Base-by-base conservation (phyloP, 2,797 vertebrate species). In the Acipenser ruthenus region DNA sequence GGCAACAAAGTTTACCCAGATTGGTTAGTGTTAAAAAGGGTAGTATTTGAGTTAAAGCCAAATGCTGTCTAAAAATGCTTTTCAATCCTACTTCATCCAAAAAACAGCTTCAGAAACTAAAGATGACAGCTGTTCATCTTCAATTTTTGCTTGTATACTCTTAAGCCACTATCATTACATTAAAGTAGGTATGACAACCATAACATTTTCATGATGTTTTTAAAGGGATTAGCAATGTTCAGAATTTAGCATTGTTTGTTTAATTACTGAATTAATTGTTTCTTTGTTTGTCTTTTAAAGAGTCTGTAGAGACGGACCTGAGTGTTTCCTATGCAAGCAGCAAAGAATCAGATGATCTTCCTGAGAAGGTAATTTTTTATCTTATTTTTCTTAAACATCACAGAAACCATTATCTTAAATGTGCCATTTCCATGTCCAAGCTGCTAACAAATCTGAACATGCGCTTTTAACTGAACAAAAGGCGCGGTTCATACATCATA, bases 301-400 rank as follows among this genome's bases (percentile, higher is more conserved):
- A 77, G 13, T 68, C 56, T 0, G 70, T 76, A 8, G 78, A 74
- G 8, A 10, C 72, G 6, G 73, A 78, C 47, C 64, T 73, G 7
- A 72, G 69, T 50, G 70, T 72, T 62, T 62, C 68, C 1, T 68
- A 74, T 47, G 63, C 61, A 0, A 74, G 72, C 56, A 69, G 63
- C 52, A 76, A 75, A 4, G 80, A 74, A 6, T 82, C 82, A 0
- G 80, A 82, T 11, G 83, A 79, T 49, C 79, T 80, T 0, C 69
- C 71, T 1, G 72, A 80, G 10, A 88, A 88, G 83, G 89, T 89
- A 78, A 13, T 37, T 37, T 37, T 37, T 37, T 37, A 2, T 37
- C 2, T 37, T 37, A 2, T 37, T 37, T 37, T 37, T 37, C 23
- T 37, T 37, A 37, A 37, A 37, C 4, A 1, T 37, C 23, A 37